These are phyloP conservation scores for Patella depressa DNA, from an alignment of 2,888 invertebrate genomes.

Conservation along the genomic window DNA sequence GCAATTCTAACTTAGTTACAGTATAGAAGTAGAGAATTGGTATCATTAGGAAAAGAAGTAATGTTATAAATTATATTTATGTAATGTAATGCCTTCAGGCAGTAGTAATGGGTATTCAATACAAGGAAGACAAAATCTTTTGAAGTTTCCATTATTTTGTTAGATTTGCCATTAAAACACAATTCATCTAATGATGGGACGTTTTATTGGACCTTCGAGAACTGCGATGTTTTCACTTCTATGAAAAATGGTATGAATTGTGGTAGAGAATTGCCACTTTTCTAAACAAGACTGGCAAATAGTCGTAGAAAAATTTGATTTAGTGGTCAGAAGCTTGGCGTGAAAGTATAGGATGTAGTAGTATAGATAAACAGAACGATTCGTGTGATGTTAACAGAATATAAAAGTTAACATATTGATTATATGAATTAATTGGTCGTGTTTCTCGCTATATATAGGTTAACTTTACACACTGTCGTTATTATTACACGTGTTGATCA, in stretches of 20 bases:
- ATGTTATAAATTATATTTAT: slow-evolving; percentile 6
- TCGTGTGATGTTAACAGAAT: no score
- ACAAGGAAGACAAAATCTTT: not conserved
- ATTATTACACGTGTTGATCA: no score
- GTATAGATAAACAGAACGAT: not conserved
- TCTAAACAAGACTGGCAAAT: not conserved
- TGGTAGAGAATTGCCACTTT: not conserved
- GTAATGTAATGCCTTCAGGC: not conserved
- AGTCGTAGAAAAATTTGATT: slow-evolving; percentile 1
- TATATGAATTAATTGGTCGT: no score
- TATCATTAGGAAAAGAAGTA: not conserved
- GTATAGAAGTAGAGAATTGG: no score
- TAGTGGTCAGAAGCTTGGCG: not conserved
- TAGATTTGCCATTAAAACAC: slow-evolving; percentile 4
- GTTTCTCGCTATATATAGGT: no score
- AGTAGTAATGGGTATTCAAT: not conserved
- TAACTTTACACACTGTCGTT: no score
- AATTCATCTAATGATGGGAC: slow-evolving; percentile 2
- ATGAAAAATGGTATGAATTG: not conserved
- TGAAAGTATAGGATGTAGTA: not conserved
- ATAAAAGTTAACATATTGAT: no score
- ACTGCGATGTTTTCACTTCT: not conserved
- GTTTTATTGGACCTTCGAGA: not conserved
- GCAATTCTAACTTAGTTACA: no score
- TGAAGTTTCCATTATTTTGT: not conserved